Conservation (phyloP, 2,888 invertebrate genomes). For the Lochmaea crataegi region DNA sequence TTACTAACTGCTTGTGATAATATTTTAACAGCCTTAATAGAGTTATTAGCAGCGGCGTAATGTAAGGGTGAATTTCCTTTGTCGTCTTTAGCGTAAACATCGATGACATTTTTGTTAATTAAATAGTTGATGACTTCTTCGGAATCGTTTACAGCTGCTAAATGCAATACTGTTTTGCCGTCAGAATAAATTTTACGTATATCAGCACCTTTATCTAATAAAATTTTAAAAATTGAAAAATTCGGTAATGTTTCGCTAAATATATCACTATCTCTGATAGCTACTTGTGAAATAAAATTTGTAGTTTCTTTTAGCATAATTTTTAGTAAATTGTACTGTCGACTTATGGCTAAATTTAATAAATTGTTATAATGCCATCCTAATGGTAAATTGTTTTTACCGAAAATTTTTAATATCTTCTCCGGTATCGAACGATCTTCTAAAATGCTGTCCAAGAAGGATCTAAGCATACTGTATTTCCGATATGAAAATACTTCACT, state of each 20-base stretch:
- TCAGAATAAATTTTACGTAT: background rate
- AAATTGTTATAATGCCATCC: too few species aligned
- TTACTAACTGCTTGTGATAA: too few species aligned
- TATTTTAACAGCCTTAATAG: too few species aligned
- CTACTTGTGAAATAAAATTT: background rate
- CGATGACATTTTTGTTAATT: background rate
- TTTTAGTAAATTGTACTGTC: background rate
- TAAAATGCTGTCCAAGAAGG: background rate
- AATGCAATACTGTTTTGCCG: background rate
- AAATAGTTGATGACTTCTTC: background rate
- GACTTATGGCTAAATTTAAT: background rate
- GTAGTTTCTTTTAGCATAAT: background rate
- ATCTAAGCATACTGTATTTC: background rate
- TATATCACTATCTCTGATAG: background rate
- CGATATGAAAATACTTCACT: background rate
- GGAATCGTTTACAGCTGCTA: background rate
- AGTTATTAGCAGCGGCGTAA: too few species aligned
- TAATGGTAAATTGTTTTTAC: too few species aligned
- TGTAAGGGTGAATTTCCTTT: too few species aligned
- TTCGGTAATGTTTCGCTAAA: background rate
- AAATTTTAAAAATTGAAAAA: background rate
- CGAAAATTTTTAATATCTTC: background rate
- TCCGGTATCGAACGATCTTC: background rate
- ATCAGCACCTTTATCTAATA: background rate
- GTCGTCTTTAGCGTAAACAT: background rate